Conservation (phyloP, 2,888 invertebrate genomes). For the Pachydiplax longipennis region DNA sequence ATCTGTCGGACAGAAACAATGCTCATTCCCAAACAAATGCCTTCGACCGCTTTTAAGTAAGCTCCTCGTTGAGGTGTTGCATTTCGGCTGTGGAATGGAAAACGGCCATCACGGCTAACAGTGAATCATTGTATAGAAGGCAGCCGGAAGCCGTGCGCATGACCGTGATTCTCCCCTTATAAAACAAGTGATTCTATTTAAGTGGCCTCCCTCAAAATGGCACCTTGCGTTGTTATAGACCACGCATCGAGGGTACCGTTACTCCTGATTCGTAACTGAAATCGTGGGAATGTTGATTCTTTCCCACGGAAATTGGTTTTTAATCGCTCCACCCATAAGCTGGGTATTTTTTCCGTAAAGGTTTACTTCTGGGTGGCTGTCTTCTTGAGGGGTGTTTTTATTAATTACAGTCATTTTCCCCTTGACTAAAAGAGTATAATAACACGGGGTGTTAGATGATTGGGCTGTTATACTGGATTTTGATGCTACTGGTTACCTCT, state of each 20-base stretch:
- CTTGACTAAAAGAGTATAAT: no score
- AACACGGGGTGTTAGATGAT: no score
- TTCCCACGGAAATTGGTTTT: no score
- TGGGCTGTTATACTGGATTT: no score
- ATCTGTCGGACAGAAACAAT: not conserved
- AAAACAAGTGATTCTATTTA: not conserved
- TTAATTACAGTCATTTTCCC: no score
- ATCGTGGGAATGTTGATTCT: no score
- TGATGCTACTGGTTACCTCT: no score
- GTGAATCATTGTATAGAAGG: not conserved
- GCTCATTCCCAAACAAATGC: not conserved
- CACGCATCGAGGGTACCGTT: not conserved
- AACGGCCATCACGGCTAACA: not conserved
- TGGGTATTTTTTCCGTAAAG: no score
- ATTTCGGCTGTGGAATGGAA: not conserved
- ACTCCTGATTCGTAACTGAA: no score
- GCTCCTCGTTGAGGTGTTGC: not conserved
- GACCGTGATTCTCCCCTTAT: not conserved
- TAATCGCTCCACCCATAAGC: no score
- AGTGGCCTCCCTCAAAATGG: not conserved
- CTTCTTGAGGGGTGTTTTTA: no score
- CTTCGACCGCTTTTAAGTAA: not conserved
- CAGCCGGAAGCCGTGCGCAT: not conserved
- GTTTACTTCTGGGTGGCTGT: no score
- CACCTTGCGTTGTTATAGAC: not conserved